These are phyloP conservation scores for Argentina silus DNA, from an alignment of 2,797 vertebrate species.

Conservation along the genomic window DNA sequence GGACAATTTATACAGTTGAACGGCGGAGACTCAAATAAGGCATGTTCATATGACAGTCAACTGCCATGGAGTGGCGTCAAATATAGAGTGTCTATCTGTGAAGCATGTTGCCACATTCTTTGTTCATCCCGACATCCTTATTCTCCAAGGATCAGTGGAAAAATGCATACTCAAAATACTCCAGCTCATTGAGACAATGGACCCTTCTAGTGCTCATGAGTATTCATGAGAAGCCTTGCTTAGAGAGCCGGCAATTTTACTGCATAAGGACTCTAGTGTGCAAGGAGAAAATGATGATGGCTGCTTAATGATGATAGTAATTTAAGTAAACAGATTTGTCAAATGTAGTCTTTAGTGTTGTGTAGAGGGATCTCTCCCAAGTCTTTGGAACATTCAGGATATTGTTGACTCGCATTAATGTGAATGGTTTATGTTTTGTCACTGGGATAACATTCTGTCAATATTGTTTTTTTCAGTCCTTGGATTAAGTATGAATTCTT, in stretches of 20 bases:
- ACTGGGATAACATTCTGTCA: too few relatives aligned
- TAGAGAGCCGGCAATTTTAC: conserved; percentile 64
- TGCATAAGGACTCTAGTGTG: conserved; percentile 53
- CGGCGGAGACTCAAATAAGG: conserved; percentile 38
- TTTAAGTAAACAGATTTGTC: conserved; percentile 68
- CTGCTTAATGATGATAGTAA: conserved; percentile 66
- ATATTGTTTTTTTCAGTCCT: not conserved
- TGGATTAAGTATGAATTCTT: too few relatives aligned
- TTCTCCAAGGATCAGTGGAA: conserved; percentile 55
- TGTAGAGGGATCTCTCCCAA: conserved; percentile 7
- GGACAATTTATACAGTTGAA: conserved; percentile 47
- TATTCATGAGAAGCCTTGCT: conserved; percentile 58
- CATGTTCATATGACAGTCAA: conserved; percentile 19
- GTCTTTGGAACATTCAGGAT: not conserved
- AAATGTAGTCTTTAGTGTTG: conserved; percentile 40
- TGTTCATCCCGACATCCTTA: conserved; percentile 26
- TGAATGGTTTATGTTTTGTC: not conserved
- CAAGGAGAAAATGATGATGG: conserved; percentile 60
- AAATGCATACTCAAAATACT: conserved; percentile 51
- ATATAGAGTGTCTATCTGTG: conserved; percentile 11
- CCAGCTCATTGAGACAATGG: conserved; percentile 44
- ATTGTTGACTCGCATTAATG: not conserved
- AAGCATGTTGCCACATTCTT: conserved; percentile 18
- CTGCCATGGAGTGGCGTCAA: conserved; percentile 22
- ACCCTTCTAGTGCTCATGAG: conserved; percentile 51